phyloP scores from a whole-genome alignment of 2,113 vertebrate species.

The Ursus arctos region DNA sequence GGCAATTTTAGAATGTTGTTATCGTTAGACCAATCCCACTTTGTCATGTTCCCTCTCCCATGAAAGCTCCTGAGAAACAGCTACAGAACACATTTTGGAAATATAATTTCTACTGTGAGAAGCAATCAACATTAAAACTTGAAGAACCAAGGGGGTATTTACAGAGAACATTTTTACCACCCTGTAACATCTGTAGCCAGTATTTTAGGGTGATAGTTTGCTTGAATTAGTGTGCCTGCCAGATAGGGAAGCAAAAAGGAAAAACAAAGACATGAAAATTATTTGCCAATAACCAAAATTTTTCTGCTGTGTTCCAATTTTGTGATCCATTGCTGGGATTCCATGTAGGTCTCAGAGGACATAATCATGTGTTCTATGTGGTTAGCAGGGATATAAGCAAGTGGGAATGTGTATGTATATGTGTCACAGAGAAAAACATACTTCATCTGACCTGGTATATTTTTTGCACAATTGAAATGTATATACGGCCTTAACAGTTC shows the following conservation, averaged over 20 bases:
- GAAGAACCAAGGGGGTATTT: not conserved
- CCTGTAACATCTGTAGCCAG: not conserved
- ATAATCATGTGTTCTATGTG: not conserved
- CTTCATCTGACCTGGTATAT: not conserved
- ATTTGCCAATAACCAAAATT: not conserved
- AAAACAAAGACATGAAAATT: not conserved
- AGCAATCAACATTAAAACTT: not conserved
- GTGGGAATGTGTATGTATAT: not conserved
- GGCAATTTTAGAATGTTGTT: not conserved
- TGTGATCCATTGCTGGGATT: not conserved
- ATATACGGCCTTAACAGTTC: not conserved
- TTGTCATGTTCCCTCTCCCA: not conserved
- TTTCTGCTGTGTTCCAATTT: not conserved
- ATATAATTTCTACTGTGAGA: not conserved
- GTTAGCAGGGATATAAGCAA: not conserved
- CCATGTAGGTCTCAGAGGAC: not conserved
- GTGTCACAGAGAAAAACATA: not conserved
- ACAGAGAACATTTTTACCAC: not conserved
- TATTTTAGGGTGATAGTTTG: not conserved
- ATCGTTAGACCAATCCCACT: no score
- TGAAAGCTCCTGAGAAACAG: not conserved
- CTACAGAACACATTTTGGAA: not conserved
- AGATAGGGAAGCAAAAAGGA: not conserved
- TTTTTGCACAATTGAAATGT: not conserved
- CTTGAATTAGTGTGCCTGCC: not conserved